Evolutionary conservation across 2,113 vertebrate species (phyloP), one percentile per base, ranked within the genome.

Genomic region (Phocoena phocoena): DNA sequence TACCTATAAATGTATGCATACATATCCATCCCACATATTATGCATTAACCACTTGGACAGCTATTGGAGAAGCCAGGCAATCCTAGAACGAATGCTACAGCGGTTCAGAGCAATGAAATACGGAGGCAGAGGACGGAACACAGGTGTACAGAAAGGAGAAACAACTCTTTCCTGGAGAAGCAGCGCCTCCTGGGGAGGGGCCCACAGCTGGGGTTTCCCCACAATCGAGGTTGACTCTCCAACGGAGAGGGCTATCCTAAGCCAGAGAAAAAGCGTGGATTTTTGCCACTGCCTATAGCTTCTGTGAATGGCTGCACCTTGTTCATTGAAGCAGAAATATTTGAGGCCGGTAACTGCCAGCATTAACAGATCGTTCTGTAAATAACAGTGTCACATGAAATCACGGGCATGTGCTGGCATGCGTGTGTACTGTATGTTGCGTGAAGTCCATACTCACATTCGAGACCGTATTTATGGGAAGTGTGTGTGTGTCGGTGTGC

Each of bases 181-280:
- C 0, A 2, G 1, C 18, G 12, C 33, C 4, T 20, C 18, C 11
- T 1, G 2, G 8, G 0, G 1, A 31, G 25, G 25, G 18, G 5
- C 80, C 68, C 80, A 12, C 8, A 17, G n/a, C 25, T 36, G 18
- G 44, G 12, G 6, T 23, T 11, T 41, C 25, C 28, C 74, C 28
- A 33, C 44, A 33, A 12, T 8, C 9, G 2, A 53, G 74, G 4
- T 3, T 33, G 5, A 13, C 2, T 38, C 33, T 41, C 3, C 41
- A 18, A 25, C 2, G 18, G 3, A 65, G 33, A 17, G 11, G 12
- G 38, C 12, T 14, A 1, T 18, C 18, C 3, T 25, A 25, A 73
- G 44, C 41, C 2, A 0, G 13, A 17, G 58, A 23, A 25, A 60
- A 38, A 31, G n/a, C 20, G 17, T 26, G 28, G 18, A 5, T 15